Base-by-base conservation (phyloP, 2,888 invertebrate genomes). In the Mimachlamys varia region DNA sequence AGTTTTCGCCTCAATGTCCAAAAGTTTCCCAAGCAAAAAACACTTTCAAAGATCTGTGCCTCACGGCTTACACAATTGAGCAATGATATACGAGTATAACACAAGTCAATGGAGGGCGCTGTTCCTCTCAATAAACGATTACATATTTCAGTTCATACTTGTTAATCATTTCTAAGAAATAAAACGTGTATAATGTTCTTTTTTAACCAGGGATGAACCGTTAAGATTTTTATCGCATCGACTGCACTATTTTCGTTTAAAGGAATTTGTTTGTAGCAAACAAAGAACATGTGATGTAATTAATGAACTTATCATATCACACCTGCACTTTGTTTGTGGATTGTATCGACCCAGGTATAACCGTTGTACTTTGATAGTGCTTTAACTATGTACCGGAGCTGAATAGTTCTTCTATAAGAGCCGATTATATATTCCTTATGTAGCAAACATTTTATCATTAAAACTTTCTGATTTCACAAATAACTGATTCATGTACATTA, bases 21-120 rank as follows among this genome's bases (percentile, higher is more conserved):
- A 76, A 76, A 76, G 76, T 76, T 76, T 76, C 76, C 76, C 76
- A 76, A 76, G 76, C 76, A 76, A 76, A 76, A 76, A 76, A 76
- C 76, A 58, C 33, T 13, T 76, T 76, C 76, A 76, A 27, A 76
- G 76, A 76, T 76, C 76, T 27, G 13, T 0, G 33, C 13, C 53
- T 19, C 53, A 53, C 53, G 33, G 27, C 27, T 76, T 33, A 58
- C 58, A 58, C 58, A 58, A 58, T 58, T 58, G 58, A n/a, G 58
- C 22, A 76, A 76, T 76, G 76, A 33, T 76, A 27, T 33, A 76
- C 15, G 7, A 33, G 76, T 58, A n/a, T 33, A 10, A 76, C 76
- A 76, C 76, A 33, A 76, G 76, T 76, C 76, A 33, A 76, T 76
- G 76, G 33, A 33, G 33, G 33, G 33, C 7, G 17, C 76, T 76